Conservation (phyloP, 2,888 invertebrate species). For the Podotricha telesiphe region DNA sequence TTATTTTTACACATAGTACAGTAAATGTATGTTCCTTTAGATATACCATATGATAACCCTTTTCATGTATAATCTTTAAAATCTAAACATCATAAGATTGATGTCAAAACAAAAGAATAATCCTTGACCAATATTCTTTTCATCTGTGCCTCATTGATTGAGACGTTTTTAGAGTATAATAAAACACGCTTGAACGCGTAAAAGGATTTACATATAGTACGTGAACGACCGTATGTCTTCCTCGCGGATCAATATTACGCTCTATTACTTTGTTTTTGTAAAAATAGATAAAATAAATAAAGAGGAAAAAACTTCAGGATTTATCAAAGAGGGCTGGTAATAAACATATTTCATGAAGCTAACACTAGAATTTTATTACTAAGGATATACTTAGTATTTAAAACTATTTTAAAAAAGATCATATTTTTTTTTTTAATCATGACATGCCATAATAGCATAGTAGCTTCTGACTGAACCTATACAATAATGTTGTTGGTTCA, state of each 20-base stretch:
- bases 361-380: neutral
- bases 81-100: slow-evolving; percentile 17
- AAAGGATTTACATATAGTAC: slow-evolving; percentile 20
- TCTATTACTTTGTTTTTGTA: slow-evolving; percentile 1
- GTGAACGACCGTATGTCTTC: slow-evolving; percentile 14
- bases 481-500: too few species aligned
- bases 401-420: too few species aligned
- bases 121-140: slow-evolving; percentile 29
- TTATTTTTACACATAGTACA: neutral
- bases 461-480: too few species aligned
- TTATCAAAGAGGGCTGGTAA: neutral
- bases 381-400: neutral
- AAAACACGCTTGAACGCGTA: slow-evolving; percentile 9
- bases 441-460: too few species aligned
- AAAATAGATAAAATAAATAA: slow-evolving; percentile 16
- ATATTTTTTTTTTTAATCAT: too few species aligned
- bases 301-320: neutral
- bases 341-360: neutral
- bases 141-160: slow-evolving; percentile 22
- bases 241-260: slow-evolving; percentile 17
- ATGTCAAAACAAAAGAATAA: slow-evolving; percentile 20
- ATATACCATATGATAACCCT: slow-evolving; percentile 1
- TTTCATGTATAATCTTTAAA: slow-evolving; percentile 4
- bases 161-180: slow-evolving; percentile 23
- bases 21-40: neutral